Evolutionary conservation across 1,140 invertebrate species (phyloP), one percentile per base, ranked within the genome.

Genomic region (Drosophila subobscura): DNA sequence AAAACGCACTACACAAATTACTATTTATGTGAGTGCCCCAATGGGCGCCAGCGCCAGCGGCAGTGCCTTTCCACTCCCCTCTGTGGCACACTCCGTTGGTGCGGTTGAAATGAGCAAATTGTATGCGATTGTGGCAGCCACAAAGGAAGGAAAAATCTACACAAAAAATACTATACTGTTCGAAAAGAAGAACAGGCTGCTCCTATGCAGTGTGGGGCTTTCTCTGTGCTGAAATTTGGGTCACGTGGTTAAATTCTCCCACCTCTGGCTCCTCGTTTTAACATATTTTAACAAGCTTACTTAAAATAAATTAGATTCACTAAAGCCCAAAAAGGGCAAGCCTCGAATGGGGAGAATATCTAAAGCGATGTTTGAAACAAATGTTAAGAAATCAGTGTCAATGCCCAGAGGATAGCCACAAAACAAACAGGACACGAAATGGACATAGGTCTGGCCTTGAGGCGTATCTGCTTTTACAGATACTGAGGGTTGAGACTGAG

Each of bases 81-180:
- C 41, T 53, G 33, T 42, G 29, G 60, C 63, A 45, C 45, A 63
- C 57, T 80, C 59, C 74, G 68, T 74, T 56, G 60, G 54, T 81
- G 74, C 77, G 73, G 81, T 88, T 76, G 58, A 88, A 86, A 86
- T 85, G 74, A 88, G 78, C 81, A 88, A 86, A 88, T 86, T 86
- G 83, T 86, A 83, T 86, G 78, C 78, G 71, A 86, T 83, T 88
- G 78, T 68, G 83, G 74, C 72, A 59, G 51, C 60, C 49, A 55
- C 59, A 77, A 79, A 60, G 66, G 46, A 56, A 72, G 57, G 49
- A 53, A 29, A 61, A 45, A 61, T 8, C 66, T 40, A 55, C 20
- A 45, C 54, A 54, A 51, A 76, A 37, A 56, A 78, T 20, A 20
- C 16, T 20, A 42, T 74, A 75, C 60, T 63, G 49, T 66, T 74